Evolutionary conservation across 2,797 vertebrate genomes (phyloP).

Genomic region (Ceyx erithaca): DNA sequence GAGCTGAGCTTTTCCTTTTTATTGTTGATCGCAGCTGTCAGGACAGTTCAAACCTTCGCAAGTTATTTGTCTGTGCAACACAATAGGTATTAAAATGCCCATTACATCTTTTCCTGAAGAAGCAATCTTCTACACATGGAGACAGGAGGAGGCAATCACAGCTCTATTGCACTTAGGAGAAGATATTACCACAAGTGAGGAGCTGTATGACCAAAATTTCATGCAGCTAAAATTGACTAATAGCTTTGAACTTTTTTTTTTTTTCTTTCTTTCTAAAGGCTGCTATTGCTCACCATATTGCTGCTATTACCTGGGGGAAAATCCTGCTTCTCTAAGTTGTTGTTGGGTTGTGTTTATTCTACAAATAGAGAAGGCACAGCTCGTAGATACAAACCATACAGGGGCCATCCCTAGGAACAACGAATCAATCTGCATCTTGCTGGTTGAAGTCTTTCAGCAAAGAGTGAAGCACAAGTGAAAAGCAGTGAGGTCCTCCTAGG

Average conservation of each 20-base stretch:
- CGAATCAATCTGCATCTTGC: constrained; percentile 1
- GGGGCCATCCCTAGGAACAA: not conserved
- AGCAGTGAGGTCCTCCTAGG: not conserved
- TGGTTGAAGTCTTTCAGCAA: not conserved
- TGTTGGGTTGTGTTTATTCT: not conserved
- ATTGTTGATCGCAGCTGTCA: not conserved
- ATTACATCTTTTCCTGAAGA: constrained; percentile 36
- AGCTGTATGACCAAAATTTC: constrained; percentile 16
- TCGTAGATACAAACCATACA: not conserved
- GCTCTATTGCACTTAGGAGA: constrained; percentile 6
- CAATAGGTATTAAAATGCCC: constrained; percentile 45
- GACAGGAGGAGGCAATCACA: constrained; percentile 16
- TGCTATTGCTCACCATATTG: not conserved
- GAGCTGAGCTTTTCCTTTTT: not conserved
- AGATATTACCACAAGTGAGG: constrained; percentile 22
- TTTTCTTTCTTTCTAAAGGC: not conserved
- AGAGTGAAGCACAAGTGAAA: not conserved
- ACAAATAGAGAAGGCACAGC: not conserved
- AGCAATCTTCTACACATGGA: constrained; percentile 12
- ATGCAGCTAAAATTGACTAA: constrained; percentile 35
- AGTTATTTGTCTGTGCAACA: constrained; percentile 29
- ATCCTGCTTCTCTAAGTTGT: not conserved
- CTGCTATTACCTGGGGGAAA: not conserved
- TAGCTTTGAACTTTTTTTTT: not conserved
- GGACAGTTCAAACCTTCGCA: not conserved